A percentile compares a stretch with the other conserved stretches of the same genome.
Evolutionary conservation across 2,888 invertebrate genomes (phyloP).

Genomic region (Kuschelorhynchus macadamiae): DNA sequence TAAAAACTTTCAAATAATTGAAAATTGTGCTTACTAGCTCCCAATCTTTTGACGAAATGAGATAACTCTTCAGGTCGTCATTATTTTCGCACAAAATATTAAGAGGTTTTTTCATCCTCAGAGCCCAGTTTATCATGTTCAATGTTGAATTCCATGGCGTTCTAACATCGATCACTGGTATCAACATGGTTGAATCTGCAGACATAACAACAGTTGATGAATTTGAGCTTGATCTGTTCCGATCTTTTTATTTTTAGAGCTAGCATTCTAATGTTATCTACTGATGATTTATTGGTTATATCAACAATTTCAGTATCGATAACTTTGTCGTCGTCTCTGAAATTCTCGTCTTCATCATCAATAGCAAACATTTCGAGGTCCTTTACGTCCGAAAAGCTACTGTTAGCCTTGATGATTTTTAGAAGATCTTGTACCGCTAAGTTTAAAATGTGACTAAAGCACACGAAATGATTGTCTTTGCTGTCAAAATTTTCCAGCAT

Average conservation of each 20-base stretch:
- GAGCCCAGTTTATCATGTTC: constrained; percentile 9
- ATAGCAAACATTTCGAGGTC: constrained; percentile 2
- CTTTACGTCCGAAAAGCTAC: constrained; percentile 3
- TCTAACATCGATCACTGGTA: constrained; percentile 2
- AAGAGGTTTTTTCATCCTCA: constrained; percentile 5
- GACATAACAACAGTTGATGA: constrained; percentile 21
- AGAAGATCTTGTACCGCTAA: background rate
- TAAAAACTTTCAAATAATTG: no score
- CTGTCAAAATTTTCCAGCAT: constrained; percentile 12
- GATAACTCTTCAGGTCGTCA: constrained; percentile 5
- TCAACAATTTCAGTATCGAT: constrained; percentile 11
- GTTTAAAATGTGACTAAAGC: no score
- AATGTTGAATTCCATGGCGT: no score
- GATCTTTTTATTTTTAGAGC: constrained; percentile 17
- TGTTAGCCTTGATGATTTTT: constrained; percentile 7
- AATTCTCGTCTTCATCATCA: constrained; percentile 7
- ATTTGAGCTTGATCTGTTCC: constrained; percentile 21
- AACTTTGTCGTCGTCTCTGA: constrained; percentile 16
- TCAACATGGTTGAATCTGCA: constrained; percentile 10
- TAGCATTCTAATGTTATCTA: constrained; percentile 17
- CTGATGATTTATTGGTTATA: constrained; percentile 12
- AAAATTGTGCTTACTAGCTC: constrained; percentile 9
- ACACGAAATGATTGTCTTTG: background rate
- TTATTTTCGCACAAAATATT: constrained; percentile 1
- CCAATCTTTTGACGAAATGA: constrained; percentile 12